Conservation (phyloP, 64 coral and sea anemone species). For the Stichodactyla mertensii region DNA sequence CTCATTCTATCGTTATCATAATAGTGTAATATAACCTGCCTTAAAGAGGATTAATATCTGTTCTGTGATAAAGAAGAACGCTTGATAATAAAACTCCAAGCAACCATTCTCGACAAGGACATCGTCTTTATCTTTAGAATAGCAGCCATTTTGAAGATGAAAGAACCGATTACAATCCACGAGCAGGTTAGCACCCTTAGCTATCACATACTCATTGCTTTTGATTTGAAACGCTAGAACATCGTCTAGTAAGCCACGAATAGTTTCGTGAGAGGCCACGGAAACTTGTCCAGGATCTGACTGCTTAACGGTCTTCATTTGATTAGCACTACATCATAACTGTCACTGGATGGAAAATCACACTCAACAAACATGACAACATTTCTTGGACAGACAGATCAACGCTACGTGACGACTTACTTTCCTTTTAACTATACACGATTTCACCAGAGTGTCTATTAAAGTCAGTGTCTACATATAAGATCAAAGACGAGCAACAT, state of each 20-base stretch:
- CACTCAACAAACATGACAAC: no score
- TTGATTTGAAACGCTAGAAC: not conserved
- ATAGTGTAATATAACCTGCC: not conserved
- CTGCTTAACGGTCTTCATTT: no score
- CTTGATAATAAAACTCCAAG: conserved; percentile 4
- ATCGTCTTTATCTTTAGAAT: not conserved
- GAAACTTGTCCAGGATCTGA: no score
- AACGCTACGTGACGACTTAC: no score
- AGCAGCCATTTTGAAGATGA: not conserved
- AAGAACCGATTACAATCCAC: not conserved
- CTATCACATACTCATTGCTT: not conserved
- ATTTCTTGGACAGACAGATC: no score
- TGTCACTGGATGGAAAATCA: no score
- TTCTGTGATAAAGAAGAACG: not conserved
- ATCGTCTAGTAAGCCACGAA: not conserved
- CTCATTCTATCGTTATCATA: not conserved
- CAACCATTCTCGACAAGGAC: not conserved
- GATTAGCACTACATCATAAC: no score
- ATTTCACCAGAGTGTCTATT: no score
- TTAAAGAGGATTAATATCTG: not conserved
- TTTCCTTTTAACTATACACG: no score
- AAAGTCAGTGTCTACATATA: no score
- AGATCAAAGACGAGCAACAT: no score
- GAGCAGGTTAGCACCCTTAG: not conserved
- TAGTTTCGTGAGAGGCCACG: not conserved